Evolutionary conservation across 2,888 invertebrate genomes (phyloP), one percentile per base, ranked within the genome.

Genomic region (Ypsolopha sequella): DNA sequence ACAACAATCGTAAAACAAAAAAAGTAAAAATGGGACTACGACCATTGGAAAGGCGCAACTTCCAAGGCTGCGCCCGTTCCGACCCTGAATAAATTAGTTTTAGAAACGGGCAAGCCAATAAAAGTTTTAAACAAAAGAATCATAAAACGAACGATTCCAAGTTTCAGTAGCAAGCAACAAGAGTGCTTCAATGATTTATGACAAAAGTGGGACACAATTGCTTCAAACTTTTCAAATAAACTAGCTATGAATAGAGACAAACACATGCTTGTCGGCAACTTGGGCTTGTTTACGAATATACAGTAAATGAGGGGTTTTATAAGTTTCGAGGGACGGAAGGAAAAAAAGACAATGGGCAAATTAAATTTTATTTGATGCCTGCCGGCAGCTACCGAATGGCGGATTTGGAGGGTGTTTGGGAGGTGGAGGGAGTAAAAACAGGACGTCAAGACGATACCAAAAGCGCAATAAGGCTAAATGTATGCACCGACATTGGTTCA

Each of bases 121-220:
- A 82, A 86, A 82, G 80, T 84, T 85, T 82, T 76, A 81, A 84
- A 85, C 85, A 86, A 85, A 84, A 84, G 84, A 80, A 81, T 81
- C 82, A 81, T 86, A 86, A 84, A 85, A 80, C 67, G 73, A 76
- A 78, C 73, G 73, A 68, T 36, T 51, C 62, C 70, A 60, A 73
- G 77, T 68, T 78, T 78, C 70, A 73, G 80, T 73, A 78, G 82
- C 76, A 70, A 77, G 78, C 79, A 80, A 79, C 79, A 80, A 73
- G 70, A 76, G 73, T 72, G 69, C 74, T 70, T 65, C 69, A 71
- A 76, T 84, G 81, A 85, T 84, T 86, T 84, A 86, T 77, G 75
- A 73, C 61, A 55, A 66, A 70, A 71, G 61, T 70, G 71, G 76
- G 75, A 79, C 76, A 73, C 76, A 79, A 81, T 79, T 71, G 75